Percentiles rank a stretch among this genome's conserved stretches.
These are phyloP conservation scores for Boloria selene DNA, from an alignment of 2,888 invertebrate genomes.

Conservation along the genomic window DNA sequence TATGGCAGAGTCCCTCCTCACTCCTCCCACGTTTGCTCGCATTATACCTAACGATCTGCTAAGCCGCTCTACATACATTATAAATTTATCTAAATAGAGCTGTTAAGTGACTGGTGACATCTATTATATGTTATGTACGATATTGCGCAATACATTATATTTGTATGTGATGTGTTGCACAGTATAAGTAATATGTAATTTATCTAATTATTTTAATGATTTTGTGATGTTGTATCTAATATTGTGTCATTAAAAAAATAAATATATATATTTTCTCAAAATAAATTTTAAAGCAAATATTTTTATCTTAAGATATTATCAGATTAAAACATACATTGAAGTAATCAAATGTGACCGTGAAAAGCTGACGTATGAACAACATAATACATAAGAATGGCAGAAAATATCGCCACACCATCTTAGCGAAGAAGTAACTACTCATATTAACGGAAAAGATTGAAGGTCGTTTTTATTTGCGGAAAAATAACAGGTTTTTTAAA, in stretches of 20 bases:
- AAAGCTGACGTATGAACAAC: constrained; percentile 31
- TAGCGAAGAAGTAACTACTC: constrained; percentile 55
- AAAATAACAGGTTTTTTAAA: constrained; percentile 48
- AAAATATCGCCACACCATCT: constrained; percentile 44
- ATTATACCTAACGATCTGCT: constrained; percentile 36
- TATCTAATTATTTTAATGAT: too few relatives aligned
- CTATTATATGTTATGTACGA: constrained; percentile 1
- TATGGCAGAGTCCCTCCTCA: constrained; percentile 37
- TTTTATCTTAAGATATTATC: constrained; percentile 3
- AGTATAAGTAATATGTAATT: neutral
- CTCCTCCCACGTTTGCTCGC: constrained; percentile 41
- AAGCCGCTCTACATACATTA: constrained; percentile 28
- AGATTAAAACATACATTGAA: constrained; percentile 24
- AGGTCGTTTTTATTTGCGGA: constrained; percentile 55
- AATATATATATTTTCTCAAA: neutral
- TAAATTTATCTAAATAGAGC: constrained; percentile 32
- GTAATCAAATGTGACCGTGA: constrained; percentile 32
- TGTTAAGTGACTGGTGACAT: constrained; percentile 20
- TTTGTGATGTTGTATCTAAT: too few relatives aligned
- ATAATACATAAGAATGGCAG: constrained; percentile 37
- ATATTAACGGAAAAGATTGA: constrained; percentile 57
- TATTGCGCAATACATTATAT: neutral
- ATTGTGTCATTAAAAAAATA: too few relatives aligned
- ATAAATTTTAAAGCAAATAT: neutral
- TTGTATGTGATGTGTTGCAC: neutral